Percentiles rank a stretch among this genome's conserved stretches.
Evolutionary conservation across 2,113 vertebrate genomes (phyloP).

Genomic region (Meriones unguiculatus): DNA sequence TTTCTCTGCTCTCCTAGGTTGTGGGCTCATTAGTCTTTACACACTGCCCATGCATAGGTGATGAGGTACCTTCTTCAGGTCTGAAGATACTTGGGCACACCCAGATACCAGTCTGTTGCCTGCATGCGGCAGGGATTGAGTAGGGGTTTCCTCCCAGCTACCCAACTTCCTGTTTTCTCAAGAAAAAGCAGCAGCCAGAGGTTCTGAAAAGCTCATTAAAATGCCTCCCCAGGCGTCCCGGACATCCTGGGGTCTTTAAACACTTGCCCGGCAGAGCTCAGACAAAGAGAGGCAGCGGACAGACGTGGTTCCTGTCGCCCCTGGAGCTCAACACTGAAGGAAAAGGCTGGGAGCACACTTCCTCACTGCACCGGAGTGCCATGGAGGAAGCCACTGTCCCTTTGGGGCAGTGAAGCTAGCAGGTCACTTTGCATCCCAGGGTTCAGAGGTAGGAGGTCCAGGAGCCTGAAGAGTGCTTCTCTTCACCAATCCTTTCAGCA

Average conservation of each 20-base stretch:
- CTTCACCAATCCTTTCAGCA: background rate
- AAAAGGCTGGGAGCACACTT: background rate
- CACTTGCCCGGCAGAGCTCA: background rate
- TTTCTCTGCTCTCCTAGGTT: no score
- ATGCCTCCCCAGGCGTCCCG: conserved; percentile 57
- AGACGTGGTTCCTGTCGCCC: conserved; percentile 44
- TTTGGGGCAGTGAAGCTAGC: background rate
- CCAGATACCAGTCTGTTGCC: background rate
- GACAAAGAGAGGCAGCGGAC: conserved; percentile 64
- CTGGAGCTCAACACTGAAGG: background rate
- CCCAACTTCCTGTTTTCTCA: conserved; percentile 76
- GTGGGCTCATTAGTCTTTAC: background rate
- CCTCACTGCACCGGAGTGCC: background rate
- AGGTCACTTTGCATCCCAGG: background rate
- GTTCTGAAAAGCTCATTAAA: conserved; percentile 73
- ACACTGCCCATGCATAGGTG: background rate
- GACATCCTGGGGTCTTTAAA: conserved; percentile 62
- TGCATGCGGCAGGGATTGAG: background rate
- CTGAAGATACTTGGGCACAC: background rate
- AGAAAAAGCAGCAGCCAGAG: background rate
- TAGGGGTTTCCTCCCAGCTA: conserved; percentile 53
- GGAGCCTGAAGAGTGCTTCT: background rate
- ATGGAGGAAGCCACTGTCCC: background rate
- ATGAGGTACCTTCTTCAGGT: background rate
- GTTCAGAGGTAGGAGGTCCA: background rate